phyloP scores from a whole-genome alignment of 2,113 vertebrate species.

The Actinemys pallida region DNA sequence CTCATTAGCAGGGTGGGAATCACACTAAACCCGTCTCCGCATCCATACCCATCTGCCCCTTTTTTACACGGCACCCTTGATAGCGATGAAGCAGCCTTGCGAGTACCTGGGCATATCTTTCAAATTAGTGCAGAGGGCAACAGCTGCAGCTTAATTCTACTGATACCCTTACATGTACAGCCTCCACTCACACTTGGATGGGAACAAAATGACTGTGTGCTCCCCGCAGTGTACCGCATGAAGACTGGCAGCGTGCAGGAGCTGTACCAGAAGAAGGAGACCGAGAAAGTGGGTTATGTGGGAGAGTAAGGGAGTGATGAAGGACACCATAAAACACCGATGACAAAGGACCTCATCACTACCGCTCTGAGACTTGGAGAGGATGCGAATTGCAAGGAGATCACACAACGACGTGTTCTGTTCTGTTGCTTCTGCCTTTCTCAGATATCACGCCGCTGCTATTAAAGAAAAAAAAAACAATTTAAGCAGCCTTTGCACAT shows the following conservation, averaged over 20 bases:
- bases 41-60: background rate
- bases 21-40: background rate
- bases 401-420: fast-evolving
- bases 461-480: constrained; percentile 27
- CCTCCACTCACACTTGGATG: fast-evolving
- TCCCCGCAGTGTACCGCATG: fast-evolving
- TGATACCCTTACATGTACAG: no score
- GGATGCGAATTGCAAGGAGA: background rate
- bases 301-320: background rate
- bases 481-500: constrained; percentile 49
- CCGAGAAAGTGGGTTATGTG: background rate
- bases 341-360: background rate
- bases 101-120: background rate
- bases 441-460: background rate
- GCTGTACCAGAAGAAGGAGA: fast-evolving
- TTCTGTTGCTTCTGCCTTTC: constrained; percentile 31
- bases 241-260: fast-evolving
- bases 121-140: fast-evolving
- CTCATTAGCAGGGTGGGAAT: background rate
- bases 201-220: fast-evolving
- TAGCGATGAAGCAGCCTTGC: fast-evolving
- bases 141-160: background rate
- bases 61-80: background rate
- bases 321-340: background rate
- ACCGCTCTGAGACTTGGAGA: fast-evolving